Evolutionary conservation across 2,797 vertebrate genomes (phyloP), one percentile per base, ranked within the genome.

Genomic region (Saxicola maurus): DNA sequence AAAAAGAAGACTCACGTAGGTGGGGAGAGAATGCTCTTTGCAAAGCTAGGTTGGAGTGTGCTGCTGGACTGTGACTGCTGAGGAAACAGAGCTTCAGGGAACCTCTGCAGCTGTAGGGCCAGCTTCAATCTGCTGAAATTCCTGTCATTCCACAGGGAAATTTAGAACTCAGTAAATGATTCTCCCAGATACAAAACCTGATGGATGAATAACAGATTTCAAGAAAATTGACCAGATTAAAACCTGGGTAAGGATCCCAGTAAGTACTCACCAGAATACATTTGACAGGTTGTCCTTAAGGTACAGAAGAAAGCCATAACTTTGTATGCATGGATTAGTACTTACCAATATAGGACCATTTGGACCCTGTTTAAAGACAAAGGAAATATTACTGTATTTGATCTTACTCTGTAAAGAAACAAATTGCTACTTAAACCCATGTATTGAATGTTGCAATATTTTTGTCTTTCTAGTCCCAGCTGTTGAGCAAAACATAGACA

Each of bases 291-390:
- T 82, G 9, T 55, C 15, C 12, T 49, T 77, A 80, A 80, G 76
- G 56, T 33, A 56, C 17, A 77, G 48, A 85, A 51, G 25, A 81
- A 74, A 92, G 24, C 23, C 53, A 42, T 38, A 72, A 53, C 21
- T 71, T 72, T 46, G 7, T n/a, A 40, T 28, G 15, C 37, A 61
- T 23, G 35, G 92, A 51, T 82, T 28, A 62, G 52, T 94, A 97
- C 97, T 97, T 96, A 97, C 97, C 97, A 42, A 96, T 51, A 7
- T 97, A 97, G 71, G 96, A 96, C 97, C 97, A 97, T 84, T 94
- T 95, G 33, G 96, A 97, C 31, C 96, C 97, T 97, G 87, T 92
- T 93, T 86, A 95, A 94, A 96, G 74, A 95, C 77, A 96, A 96
- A 48, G 74, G 48, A 90, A 75, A 89, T 57, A 75, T 61, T 68